Evolutionary conservation across 2,888 invertebrate species (phyloP), one percentile per base, ranked within the genome.

Genomic region (Conus canariensis): DNA sequence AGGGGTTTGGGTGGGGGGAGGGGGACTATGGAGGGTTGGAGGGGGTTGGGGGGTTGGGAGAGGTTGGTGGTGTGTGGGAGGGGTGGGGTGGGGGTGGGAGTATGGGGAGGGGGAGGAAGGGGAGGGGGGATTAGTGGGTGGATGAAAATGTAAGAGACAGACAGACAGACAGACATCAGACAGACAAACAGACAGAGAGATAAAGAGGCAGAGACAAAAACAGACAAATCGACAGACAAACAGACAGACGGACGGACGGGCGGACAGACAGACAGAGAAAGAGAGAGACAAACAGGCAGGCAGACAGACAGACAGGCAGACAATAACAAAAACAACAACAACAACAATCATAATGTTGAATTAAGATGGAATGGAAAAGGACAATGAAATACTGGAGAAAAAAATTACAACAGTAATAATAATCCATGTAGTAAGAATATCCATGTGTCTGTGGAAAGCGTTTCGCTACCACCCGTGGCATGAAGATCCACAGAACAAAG

Each of bases 131-230:
- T 9, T 25, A 30, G 77, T 10, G 30, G n/a, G 74, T 16, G 74
- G 19, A n/a, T n/a, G 74, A 74, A 22, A 74, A 22, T n/a, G 45
- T 8, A n/a, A 9, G n/a, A 74, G 74, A 25, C 12, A 59, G 8
- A 59, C 58, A 85, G n/a, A 59, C 59, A 85, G 60, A 86, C 67
- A 86, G 16, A 64, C 86, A 70, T 64, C 19, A 83, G 58, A 83
- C 83, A 58, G 25, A 83, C 83, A 58, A n/a, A 83, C 83, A 58
- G 58, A 58, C 83, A 58, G 45, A 45, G 3, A 45, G 45, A 45
- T 45, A 45, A 45, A 45, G 45, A 45, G 45, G 3, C 45, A 45
- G 45, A 45, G 45, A 45, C 45, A 45, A 45, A 45, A 45, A 45
- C 45, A 45, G 45, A 45, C 45, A 45, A 0, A 45, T 45, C 45